Evolutionary conservation across 2,113 vertebrate species (phyloP).

Genomic region (Elanus axillaris): DNA sequence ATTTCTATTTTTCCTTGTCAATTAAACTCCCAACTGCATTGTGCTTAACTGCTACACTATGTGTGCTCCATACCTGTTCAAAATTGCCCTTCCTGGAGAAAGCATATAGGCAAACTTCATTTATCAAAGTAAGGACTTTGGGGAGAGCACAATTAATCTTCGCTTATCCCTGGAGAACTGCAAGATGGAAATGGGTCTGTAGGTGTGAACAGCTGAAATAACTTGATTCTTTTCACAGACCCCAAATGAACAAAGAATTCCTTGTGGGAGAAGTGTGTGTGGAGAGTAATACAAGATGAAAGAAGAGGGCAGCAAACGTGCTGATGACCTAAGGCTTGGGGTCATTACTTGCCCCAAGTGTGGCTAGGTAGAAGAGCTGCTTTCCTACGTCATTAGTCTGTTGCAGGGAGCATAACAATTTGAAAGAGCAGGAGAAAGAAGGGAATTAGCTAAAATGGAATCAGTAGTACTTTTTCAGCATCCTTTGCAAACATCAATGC

Average conservation of each 20-base stretch:
- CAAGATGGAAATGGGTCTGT: neutral
- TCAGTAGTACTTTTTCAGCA: neutral
- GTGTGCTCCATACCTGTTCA: neutral
- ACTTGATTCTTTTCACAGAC: neutral
- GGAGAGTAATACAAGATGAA: neutral
- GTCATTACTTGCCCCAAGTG: neutral
- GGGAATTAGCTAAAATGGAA: neutral
- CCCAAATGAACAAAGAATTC: neutral
- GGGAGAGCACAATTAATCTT: constrained; percentile 30
- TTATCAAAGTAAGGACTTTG: neutral
- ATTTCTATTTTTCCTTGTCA: constrained; percentile 11
- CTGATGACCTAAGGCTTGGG: neutral
- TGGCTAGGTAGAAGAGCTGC: neutral
- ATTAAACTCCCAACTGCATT: neutral
- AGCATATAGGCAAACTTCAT: neutral
- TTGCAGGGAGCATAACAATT: neutral
- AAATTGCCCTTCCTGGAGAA: neutral
- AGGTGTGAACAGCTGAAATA: constrained; percentile 33
- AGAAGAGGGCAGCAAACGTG: neutral
- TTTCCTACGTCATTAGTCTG: neutral
- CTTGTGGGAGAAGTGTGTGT: neutral
- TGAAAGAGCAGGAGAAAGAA: neutral
- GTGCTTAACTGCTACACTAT: neutral
- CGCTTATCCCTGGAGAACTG: neutral
- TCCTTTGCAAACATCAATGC: neutral